These are phyloP conservation scores for Manduca sexta DNA, from an alignment of 1,140 invertebrate genomes.

Conservation along the genomic window DNA sequence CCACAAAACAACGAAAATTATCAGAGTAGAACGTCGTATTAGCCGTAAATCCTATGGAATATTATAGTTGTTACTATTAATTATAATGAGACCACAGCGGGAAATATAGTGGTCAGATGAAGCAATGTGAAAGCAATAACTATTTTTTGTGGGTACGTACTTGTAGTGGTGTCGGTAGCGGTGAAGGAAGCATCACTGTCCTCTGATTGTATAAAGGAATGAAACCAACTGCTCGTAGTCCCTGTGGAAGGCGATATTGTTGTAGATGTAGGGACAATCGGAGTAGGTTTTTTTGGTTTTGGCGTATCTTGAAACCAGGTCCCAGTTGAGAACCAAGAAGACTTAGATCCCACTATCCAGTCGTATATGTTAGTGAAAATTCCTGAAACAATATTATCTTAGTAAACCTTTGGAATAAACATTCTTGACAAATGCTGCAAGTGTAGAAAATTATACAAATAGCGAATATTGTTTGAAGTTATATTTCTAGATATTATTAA, in stretches of 20 bases:
- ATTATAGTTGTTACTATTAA: too few relatives aligned
- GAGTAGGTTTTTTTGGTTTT: constrained; percentile 18
- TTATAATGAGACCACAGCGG: too few relatives aligned
- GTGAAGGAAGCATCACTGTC: constrained; percentile 43
- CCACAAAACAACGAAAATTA: too few relatives aligned
- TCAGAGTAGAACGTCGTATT: too few relatives aligned
- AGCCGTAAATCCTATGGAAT: too few relatives aligned
- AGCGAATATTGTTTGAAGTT: too few relatives aligned
- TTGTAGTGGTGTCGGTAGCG: constrained; percentile 15
- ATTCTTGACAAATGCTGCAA: background rate
- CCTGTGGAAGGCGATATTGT: constrained; percentile 32
- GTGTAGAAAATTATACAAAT: too few relatives aligned
- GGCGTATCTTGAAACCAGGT: constrained; percentile 41
- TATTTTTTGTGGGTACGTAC: constrained; percentile 6
- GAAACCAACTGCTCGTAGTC: constrained; percentile 53
- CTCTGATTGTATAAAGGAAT: constrained; percentile 50
- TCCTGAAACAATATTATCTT: constrained; percentile 22
- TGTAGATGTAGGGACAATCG: constrained; percentile 27
- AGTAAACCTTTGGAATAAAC: background rate
- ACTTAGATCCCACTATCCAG: constrained; percentile 42
- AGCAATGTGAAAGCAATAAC: too few relatives aligned
- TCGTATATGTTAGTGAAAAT: constrained; percentile 46
- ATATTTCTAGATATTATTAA: too few relatives aligned
- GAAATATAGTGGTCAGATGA: too few relatives aligned
- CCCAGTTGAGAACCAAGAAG: constrained; percentile 34